Base-by-base conservation (phyloP, 2,113 vertebrate genomes). In the Malurus alboscapulatus region DNA sequence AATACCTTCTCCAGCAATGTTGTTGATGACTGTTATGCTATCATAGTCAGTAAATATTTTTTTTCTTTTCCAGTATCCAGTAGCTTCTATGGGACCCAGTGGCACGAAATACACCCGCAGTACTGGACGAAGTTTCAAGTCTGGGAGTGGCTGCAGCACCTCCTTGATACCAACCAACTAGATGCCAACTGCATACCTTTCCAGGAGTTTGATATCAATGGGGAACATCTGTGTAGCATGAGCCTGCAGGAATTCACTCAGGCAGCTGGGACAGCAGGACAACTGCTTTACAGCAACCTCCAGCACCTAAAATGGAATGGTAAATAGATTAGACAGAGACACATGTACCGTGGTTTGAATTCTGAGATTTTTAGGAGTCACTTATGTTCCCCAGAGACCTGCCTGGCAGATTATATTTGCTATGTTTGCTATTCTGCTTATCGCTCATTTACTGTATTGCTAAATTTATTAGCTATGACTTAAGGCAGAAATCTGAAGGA, bases 91-190 rank as follows among this genome's bases (percentile, higher is more conserved):
- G 97, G 98, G 95, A 98, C 98, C 27, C 98, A 98, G 94, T 99
- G 99, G 99, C 95, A 98, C 1, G 98, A 98, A 62, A 98, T 98
- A 76, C 99, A 98, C 58, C 99, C 99, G 1, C 99, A 99, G 90
- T 99, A 98, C 95, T 99, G 99, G 99, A 98, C 97, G 76, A 99
- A 99, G 80, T 99, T 98, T 96, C 99, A 99, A 97, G 99, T 99
- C 88, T 99, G 99, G 99, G 99, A 99, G 57, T 99, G 99, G 99
- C 98, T 99, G 94, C 99, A 99, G 89, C 99, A 99, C 92, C 98
- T 99, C 21, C 97, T 99, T 97, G 99, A 99, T 96, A 98, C 99
- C 95, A 98, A 99, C 96, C 99, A 99, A 93, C 98, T 99, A 40
- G 99, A 99, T 32, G 98, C 98, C 92, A 98, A 97, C 95, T 99